Base-by-base conservation (phyloP, 2,113 vertebrate species). In the Suncus etruscus region DNA sequence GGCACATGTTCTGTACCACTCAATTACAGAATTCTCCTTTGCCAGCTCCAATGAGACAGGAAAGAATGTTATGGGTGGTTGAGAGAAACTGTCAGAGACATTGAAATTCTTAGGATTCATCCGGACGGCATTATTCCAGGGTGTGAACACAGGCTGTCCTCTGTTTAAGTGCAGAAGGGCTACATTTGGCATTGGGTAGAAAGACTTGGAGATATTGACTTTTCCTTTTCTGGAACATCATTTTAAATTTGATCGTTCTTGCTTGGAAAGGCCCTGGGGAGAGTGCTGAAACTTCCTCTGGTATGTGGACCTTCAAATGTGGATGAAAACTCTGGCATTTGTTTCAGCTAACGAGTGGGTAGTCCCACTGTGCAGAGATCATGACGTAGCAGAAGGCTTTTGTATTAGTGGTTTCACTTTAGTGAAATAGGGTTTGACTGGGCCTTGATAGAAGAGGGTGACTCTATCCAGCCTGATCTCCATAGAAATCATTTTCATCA, bases 1-100 rank as follows among this genome's bases (percentile, higher is more conserved):
- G 99, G 99, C 98, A 98, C 98, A 98, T 98, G 99, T 98, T 99
- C 98, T 98, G 98, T 98, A 99, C 99, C 98, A 98, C 99, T 99
- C 99, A 99, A 99, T 99, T 99, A 99, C 98, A 98, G 98, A 98
- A 98, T 98, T 98, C 98, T 98, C 98, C 98, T 98, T 98, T 98
- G 98, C 98, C 98, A 97, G 98, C 98, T 97, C 98, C 98, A 98
- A 98, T 98, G 98, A 98, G 98, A 98, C 98, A 98, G 98, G 98
- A 98, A 98, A 98, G 98, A 98, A 98, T 98, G 98, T 98, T 98
- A 98, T 98, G 98, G 98, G 98, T 98, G 98, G 98, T 97, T 98
- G 98, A 98, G 97, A 98, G 98, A 98, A 98, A 97, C 98, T 98
- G 98, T 98, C 98, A 98, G 98, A 98, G 98, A 98, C 96, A 98